Conservation (phyloP, 2,797 vertebrate species). For the Epinephelus malabaricus region DNA sequence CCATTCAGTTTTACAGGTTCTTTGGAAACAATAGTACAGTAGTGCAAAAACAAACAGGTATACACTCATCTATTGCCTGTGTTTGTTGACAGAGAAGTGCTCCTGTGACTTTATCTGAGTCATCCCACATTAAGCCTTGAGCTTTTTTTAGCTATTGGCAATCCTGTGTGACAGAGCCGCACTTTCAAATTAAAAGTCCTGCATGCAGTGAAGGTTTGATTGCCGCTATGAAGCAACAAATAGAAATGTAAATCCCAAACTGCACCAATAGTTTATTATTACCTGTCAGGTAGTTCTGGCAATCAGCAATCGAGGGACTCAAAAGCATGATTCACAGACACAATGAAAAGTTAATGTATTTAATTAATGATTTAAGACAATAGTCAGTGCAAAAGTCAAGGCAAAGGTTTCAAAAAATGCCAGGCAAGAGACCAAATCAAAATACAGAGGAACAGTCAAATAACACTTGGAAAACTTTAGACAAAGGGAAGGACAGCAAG, state of each 20-base stretch:
- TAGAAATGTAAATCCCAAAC: background rate
- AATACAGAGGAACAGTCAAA: no score
- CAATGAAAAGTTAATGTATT: no score
- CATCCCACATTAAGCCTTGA: conserved; percentile 20
- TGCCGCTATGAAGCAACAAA: background rate
- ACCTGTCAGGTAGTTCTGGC: no score
- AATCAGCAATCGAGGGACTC: no score
- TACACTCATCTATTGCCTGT: background rate
- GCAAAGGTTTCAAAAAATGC: no score
- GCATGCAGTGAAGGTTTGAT: background rate
- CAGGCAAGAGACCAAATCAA: no score
- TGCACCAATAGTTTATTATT: no score
- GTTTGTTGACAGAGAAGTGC: conserved; percentile 19
- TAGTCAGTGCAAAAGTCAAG: no score
- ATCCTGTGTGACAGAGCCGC: background rate
- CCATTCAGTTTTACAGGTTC: background rate
- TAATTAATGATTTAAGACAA: no score
- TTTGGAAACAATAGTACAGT: background rate
- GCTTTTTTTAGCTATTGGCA: background rate
- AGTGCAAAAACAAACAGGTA: background rate
- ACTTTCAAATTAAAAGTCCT: conserved; percentile 6
- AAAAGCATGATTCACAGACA: no score
- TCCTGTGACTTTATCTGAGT: conserved; percentile 30
- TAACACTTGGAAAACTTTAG: no score
- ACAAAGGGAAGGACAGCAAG: no score